Conservation (phyloP, 2,888 invertebrate genomes). For the Pyrgus malvae region DNA sequence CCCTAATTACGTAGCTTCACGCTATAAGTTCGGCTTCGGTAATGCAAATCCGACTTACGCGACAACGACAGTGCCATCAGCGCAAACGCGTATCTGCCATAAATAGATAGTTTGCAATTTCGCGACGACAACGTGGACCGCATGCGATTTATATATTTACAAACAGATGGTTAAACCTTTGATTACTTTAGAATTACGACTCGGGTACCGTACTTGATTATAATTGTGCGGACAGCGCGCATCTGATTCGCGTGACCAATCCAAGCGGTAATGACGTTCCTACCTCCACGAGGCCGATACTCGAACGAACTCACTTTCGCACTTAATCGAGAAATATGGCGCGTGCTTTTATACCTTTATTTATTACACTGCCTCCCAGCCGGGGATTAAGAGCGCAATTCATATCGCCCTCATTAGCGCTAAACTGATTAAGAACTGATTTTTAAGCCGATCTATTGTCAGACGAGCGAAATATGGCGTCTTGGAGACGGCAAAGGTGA, state of each 20-base stretch:
- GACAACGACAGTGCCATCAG: slow-evolving; percentile 34
- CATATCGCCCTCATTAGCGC: slow-evolving; percentile 75
- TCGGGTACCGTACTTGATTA: slow-evolving; percentile 71
- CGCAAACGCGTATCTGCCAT: slow-evolving; percentile 33
- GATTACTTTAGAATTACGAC: slow-evolving; percentile 80
- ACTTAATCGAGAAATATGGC: slow-evolving; percentile 82
- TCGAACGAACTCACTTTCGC: slow-evolving; percentile 65
- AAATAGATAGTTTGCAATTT: slow-evolving; percentile 43
- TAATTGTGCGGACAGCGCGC: slow-evolving; percentile 76
- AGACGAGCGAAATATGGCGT: slow-evolving; percentile 18
- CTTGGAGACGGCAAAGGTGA: slow-evolving; percentile 10
- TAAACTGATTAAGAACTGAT: slow-evolving; percentile 61
- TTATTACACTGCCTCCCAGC: slow-evolving; percentile 63
- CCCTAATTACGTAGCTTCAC: too few species aligned
- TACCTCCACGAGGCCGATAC: slow-evolving; percentile 48
- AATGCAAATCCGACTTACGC: slow-evolving; percentile 34
- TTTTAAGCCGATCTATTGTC: slow-evolving; percentile 26
- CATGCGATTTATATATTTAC: slow-evolving; percentile 42
- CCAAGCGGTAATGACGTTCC: slow-evolving; percentile 68
- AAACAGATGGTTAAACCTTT: slow-evolving; percentile 68
- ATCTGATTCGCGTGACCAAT: slow-evolving; percentile 80
- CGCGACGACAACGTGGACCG: slow-evolving; percentile 33
- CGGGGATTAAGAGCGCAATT: slow-evolving; percentile 72
- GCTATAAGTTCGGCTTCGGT: slow-evolving; percentile 8
- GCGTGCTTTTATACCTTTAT: slow-evolving; percentile 77